Evolutionary conservation across 1,140 invertebrate species (phyloP).

Genomic region (Dendroctonus valens): DNA sequence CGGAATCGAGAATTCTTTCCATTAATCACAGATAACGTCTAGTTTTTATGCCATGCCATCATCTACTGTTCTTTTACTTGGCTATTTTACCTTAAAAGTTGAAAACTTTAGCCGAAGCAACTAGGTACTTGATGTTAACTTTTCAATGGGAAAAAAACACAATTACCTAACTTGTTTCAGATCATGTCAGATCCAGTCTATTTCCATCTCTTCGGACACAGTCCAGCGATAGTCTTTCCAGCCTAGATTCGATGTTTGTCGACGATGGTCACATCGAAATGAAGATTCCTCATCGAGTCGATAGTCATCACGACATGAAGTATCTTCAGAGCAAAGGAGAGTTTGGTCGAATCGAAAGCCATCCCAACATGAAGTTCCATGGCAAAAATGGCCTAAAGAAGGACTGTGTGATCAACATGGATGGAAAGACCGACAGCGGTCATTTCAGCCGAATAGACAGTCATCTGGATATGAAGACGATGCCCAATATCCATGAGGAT

Average conservation of each 20-base stretch:
- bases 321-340: background rate
- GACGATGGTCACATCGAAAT: constrained; percentile 46
- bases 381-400: constrained; percentile 26
- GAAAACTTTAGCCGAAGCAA: no score
- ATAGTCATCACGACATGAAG: constrained; percentile 25
- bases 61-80: no score
- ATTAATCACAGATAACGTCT: no score
- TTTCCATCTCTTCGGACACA: constrained; percentile 43
- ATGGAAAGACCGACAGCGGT: constrained; percentile 13
- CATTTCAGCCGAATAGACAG: constrained; percentile 30
- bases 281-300: constrained; percentile 38
- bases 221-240: constrained; percentile 47
- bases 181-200: constrained; percentile 39
- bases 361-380: constrained; percentile 28
- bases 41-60: background rate
- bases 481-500: constrained; percentile 32
- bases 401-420: constrained; percentile 23
- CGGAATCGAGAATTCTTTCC: no score
- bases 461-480: constrained; percentile 30
- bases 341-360: constrained; percentile 22
- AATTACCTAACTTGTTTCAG: constrained; percentile 32
- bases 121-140: no score
- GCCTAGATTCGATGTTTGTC: constrained; percentile 46
- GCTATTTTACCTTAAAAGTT: background rate
- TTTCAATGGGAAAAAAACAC: background rate